These are phyloP conservation scores for Glossophaga mutica DNA, from an alignment of 2,797 vertebrate species.

Conservation along the genomic window DNA sequence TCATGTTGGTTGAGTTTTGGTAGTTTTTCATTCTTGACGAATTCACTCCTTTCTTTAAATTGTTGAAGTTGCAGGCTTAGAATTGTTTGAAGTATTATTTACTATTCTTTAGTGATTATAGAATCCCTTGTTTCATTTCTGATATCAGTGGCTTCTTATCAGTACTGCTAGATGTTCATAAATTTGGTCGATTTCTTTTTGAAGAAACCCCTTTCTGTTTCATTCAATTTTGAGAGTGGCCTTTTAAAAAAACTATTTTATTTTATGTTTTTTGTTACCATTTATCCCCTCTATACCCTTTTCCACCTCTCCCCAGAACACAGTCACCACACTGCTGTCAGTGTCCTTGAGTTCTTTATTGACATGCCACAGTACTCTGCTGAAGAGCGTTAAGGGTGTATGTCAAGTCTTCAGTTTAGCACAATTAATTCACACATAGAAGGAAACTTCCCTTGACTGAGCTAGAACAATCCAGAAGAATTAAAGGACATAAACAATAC, in stretches of 20 bases:
- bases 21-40: background rate
- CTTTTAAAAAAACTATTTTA: too few relatives aligned
- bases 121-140: background rate
- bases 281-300: background rate
- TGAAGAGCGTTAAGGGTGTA: background rate
- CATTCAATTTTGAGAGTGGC: background rate
- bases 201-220: background rate
- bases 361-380: background rate
- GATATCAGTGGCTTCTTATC: background rate
- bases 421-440: background rate
- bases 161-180: background rate
- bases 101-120: background rate
- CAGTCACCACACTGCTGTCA: background rate
- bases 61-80: background rate
- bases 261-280: background rate
- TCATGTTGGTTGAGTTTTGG: background rate
- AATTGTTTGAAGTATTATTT: background rate
- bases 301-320: background rate
- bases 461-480: background rate
- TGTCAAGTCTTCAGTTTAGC: too few relatives aligned
- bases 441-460: background rate
- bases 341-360: too few relatives aligned
- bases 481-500: background rate
- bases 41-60: background rate
- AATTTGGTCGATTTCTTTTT: background rate